Percentiles rank a stretch among this genome's conserved stretches.
These are phyloP conservation scores for Eupleurogrammus muticus DNA, from an alignment of 2,797 vertebrate species.

Conservation along the genomic window DNA sequence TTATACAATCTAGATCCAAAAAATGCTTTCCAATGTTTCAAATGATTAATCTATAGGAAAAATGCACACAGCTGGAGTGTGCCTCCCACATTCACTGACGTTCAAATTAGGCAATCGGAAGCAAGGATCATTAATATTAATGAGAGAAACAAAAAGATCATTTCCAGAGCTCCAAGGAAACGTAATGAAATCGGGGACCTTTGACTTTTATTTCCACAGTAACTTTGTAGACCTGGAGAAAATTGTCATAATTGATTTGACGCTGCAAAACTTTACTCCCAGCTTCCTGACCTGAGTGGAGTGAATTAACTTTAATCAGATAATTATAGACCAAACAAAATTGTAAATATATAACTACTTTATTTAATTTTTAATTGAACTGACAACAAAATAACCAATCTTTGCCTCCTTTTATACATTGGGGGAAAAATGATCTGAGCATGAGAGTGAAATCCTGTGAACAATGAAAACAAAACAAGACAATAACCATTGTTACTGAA, in stretches of 20 bases:
- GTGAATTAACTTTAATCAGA: background rate
- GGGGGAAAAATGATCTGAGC: slow-evolving; percentile 9
- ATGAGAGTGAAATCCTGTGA: slow-evolving; percentile 8
- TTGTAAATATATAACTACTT: slow-evolving; percentile 54
- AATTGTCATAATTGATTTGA: background rate
- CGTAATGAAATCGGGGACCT: background rate
- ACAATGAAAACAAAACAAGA: slow-evolving; percentile 23
- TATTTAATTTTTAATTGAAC: slow-evolving; percentile 49
- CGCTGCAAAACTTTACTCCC: background rate
- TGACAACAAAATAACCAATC: slow-evolving; percentile 35
- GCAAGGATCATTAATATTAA: background rate
- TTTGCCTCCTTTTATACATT: slow-evolving; percentile 41
- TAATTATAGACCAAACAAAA: slow-evolving; percentile 6
- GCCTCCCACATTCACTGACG: background rate
- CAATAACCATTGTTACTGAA: slow-evolving; percentile 23
- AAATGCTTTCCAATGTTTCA: too few species aligned
- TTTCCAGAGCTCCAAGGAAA: background rate
- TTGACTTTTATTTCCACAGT: background rate
- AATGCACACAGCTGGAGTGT: too few species aligned
- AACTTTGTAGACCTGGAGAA: background rate
- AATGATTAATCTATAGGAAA: too few species aligned
- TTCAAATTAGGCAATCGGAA: background rate
- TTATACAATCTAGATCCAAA: too few species aligned
- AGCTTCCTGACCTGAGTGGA: background rate
- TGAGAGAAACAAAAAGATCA: background rate